Evolutionary conservation across 2,113 vertebrate species (phyloP).

Genomic region (Nyctereutes procyonoides): DNA sequence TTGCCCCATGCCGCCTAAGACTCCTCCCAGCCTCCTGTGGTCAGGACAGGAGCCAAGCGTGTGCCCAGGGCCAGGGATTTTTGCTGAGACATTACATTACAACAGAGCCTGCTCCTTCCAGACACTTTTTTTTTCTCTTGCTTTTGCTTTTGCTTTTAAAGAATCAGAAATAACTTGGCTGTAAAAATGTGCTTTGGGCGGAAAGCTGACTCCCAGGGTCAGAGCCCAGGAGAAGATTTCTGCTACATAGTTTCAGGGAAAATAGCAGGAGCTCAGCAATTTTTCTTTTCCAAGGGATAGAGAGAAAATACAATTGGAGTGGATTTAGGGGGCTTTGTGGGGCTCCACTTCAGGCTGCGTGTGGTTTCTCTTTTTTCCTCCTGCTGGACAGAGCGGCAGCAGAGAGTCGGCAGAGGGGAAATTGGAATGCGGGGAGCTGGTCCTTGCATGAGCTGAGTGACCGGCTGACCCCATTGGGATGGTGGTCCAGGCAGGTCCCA

Average conservation of each 20-base stretch:
- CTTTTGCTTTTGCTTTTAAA: conserved; percentile 78
- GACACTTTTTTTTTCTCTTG: neutral
- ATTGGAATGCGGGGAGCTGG: accelerated
- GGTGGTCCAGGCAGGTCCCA: neutral
- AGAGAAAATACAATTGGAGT: conserved; percentile 70
- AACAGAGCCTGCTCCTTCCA: conserved; percentile 67
- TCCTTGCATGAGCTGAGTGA: accelerated
- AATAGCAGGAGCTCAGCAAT: conserved; percentile 55
- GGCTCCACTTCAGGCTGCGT: neutral
- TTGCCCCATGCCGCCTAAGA: neutral
- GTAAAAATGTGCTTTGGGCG: conserved; percentile 75
- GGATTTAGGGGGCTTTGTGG: conserved; percentile 43
- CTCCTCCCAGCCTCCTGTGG: neutral
- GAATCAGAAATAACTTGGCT: conserved; percentile 81
- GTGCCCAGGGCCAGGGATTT: neutral
- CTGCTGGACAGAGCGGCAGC: neutral
- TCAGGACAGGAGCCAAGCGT: neutral
- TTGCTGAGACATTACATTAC: conserved; percentile 67
- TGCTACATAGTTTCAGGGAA: conserved; percentile 44
- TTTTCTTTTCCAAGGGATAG: conserved; percentile 72
- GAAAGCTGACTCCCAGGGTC: conserved; percentile 67
- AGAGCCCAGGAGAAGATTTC: conserved; percentile 66
- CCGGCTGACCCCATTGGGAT: accelerated
- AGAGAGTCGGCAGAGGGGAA: neutral
- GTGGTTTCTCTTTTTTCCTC: neutral